Base-by-base conservation (phyloP, 1,140 invertebrate genomes). In the Heliconius hewitsoni region DNA sequence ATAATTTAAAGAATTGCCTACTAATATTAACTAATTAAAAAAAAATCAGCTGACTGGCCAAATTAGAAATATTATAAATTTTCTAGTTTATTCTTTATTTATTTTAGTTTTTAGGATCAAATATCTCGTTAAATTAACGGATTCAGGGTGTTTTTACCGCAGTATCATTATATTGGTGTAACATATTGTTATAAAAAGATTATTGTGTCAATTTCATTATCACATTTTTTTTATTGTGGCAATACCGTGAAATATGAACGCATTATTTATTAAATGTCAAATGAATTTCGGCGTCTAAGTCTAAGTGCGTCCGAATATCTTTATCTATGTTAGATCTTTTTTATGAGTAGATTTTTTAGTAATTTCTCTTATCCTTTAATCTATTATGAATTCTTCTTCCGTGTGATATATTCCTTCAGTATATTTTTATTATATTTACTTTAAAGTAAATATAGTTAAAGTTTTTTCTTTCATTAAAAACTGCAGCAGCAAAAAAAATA, bases 241-340 rank as follows among this genome's bases (percentile, higher is more conserved):
- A 66, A 66, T 66, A 66, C 60, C 9, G 23, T 13, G 16, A 16
- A 66, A 30, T 66, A 27, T 30, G 71, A 55, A 74, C 18, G 55
- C 55, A 46, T 52, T 46, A 74, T 46, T 75, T 60, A 37, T 39
- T 16, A 42, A 75, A 75, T 76, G 79, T 80, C 79, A 80, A 3
- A 27, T 30, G 27, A 9, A 30, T 66, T 66, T 80, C 74, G 71
- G 79, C 79, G 79, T 80, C 79, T 71, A 37, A 52, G 79, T 80
- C 79, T 71, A 37, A 52, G 30, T 77, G 27, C 76, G 76, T 77
- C 57, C 76, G 50, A 72, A 77, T 71, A 71, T 70, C 34, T 37
- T 37, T 37, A 37, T 37, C 50, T 77, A 30, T 8, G 16, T 57
- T 37, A 60, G 1, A 13, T 66, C 13, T 66, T 66, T 66, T 57